Evolutionary conservation across 1,140 invertebrate genomes (phyloP).

Genomic region (Elymnias hypermnestra): DNA sequence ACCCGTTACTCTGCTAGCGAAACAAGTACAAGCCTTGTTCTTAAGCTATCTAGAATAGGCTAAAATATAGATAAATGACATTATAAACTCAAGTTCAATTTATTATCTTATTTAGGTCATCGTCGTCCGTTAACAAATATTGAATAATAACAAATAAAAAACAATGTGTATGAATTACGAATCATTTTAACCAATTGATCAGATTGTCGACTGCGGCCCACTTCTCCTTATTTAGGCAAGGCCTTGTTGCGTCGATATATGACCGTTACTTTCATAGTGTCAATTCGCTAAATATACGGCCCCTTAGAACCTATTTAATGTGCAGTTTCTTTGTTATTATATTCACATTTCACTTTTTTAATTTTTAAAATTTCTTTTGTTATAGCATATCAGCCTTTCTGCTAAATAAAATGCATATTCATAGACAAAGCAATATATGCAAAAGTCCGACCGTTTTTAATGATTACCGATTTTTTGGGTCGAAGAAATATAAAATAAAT

Average conservation of each 20-base stretch:
- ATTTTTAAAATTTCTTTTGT: too few species aligned
- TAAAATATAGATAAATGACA: not conserved
- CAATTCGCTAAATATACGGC: constrained; percentile 6
- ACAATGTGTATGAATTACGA: constrained; percentile 10
- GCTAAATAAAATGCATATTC: too few species aligned
- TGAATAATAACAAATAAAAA: constrained; percentile 8
- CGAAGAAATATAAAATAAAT: too few species aligned
- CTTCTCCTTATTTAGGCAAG: constrained; percentile 14
- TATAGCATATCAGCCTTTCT: too few species aligned
- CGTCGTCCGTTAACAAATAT: not conserved
- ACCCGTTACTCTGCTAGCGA: too few species aligned
- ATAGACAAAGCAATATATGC: too few species aligned
- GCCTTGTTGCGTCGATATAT: constrained; percentile 24
- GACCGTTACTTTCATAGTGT: constrained; percentile 19
- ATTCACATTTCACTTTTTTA: too few species aligned
- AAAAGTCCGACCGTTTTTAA: too few species aligned
- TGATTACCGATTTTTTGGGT: too few species aligned
- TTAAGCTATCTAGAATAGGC: too few species aligned
- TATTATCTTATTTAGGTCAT: not conserved
- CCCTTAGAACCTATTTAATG: not conserved
- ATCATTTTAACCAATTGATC: constrained; percentile 16
- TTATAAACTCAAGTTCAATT: not conserved
- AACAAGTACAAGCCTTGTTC: too few species aligned
- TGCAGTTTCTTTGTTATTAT: not conserved
- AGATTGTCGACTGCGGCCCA: constrained; percentile 12